These are phyloP conservation scores for Iphiclides podalirius DNA, from an alignment of 2,888 invertebrate genomes.

Conservation along the genomic window DNA sequence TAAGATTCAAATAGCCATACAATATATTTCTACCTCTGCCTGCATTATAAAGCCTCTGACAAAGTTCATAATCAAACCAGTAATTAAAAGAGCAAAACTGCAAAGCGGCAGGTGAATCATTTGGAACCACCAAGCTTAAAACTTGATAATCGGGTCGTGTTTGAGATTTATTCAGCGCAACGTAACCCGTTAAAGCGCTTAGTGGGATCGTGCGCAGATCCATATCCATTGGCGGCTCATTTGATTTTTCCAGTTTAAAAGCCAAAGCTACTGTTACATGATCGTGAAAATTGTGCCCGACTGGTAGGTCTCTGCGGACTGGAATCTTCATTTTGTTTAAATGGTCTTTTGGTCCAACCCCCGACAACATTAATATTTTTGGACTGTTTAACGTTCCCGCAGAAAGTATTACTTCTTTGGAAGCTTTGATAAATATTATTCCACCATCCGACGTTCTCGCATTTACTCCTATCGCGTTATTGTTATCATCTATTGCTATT, in stretches of 20 bases:
- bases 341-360: slow-evolving; percentile 53
- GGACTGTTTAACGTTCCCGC: slow-evolving; percentile 51
- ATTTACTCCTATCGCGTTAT: slow-evolving; percentile 21
- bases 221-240: slow-evolving; percentile 48
- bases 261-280: slow-evolving; percentile 32
- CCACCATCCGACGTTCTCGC: background rate
- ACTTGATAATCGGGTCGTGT: slow-evolving; percentile 37
- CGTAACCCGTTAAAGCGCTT: slow-evolving; percentile 31
- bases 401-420: slow-evolving; percentile 50
- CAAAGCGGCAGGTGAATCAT: slow-evolving; percentile 15
- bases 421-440: slow-evolving; percentile 21
- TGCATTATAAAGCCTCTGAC: slow-evolving; percentile 35
- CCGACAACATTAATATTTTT: slow-evolving; percentile 37
- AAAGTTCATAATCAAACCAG: slow-evolving; percentile 54
- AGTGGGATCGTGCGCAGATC: slow-evolving; percentile 32
- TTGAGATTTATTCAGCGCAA: slow-evolving; percentile 34
- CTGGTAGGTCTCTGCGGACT: slow-evolving; percentile 40
- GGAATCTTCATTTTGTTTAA: slow-evolving; percentile 47
- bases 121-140: slow-evolving; percentile 26
- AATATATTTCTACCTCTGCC: slow-evolving; percentile 34
- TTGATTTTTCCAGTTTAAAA: slow-evolving; percentile 39
- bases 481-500: slow-evolving; percentile 25
- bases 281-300: slow-evolving; percentile 45
- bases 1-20: slow-evolving; percentile 26
- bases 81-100: slow-evolving; percentile 55